Evolutionary conservation across 2,797 vertebrate genomes (phyloP).

Genomic region (Peromyscus melanophrys): DNA sequence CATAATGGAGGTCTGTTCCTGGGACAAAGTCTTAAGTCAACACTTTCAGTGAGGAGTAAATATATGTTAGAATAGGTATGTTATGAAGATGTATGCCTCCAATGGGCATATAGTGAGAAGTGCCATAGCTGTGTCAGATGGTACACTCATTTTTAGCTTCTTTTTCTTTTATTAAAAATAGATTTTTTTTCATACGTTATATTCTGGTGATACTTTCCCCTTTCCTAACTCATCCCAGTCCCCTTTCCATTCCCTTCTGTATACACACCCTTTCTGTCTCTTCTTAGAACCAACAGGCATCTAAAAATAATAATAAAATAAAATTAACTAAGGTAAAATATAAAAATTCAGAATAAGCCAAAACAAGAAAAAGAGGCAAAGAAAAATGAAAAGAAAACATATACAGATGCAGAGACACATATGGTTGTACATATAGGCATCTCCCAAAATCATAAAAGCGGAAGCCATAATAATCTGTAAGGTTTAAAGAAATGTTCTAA

Average conservation of each 20-base stretch:
- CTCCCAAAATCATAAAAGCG: background rate
- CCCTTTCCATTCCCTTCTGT: background rate
- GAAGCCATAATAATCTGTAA: background rate
- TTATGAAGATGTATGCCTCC: background rate
- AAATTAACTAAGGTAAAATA: background rate
- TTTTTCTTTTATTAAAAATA: background rate
- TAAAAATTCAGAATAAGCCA: background rate
- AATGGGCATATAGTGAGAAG: no score
- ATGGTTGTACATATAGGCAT: background rate
- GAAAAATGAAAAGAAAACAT: background rate
- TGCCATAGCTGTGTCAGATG: background rate
- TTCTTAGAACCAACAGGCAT: background rate
- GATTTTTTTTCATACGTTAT: background rate
- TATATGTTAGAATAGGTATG: background rate
- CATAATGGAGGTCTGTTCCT: background rate
- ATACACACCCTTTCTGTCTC: background rate
- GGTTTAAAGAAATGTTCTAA: background rate
- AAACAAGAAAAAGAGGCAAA: background rate
- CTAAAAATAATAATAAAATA: background rate
- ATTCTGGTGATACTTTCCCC: background rate
- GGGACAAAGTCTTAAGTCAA: background rate
- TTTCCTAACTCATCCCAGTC: background rate
- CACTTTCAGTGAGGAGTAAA: background rate
- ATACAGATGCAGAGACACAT: background rate
- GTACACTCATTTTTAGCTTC: background rate